Percentiles rank a stretch among this genome's conserved stretches.
phyloP scores from a whole-genome alignment of 2,888 invertebrate genomes.

The Physocephala rufipes region DNA sequence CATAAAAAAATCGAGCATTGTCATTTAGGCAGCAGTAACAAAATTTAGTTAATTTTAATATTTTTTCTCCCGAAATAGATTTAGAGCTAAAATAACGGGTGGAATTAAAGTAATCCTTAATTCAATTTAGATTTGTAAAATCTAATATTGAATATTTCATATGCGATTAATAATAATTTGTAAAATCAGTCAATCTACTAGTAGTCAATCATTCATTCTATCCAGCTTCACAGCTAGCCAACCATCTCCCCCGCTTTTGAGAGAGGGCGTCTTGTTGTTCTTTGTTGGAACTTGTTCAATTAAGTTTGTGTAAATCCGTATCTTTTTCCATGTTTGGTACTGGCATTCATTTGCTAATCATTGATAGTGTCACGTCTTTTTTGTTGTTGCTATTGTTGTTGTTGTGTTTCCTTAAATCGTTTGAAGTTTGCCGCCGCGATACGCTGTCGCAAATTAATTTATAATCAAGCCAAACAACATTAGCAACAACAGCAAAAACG shows the following conservation, averaged over 20 bases:
- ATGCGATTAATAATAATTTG: no score
- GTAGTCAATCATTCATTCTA: background rate
- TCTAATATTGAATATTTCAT: no score
- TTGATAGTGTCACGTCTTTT: background rate
- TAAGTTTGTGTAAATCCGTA: constrained; percentile 1
- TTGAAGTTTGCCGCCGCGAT: constrained; percentile 40
- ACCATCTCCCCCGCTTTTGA: background rate
- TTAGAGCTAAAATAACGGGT: no score
- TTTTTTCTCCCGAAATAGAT: no score
- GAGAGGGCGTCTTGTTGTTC: background rate
- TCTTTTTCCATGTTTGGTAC: constrained; percentile 2
- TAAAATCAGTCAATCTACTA: no score
- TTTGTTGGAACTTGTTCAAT: constrained; percentile 16
- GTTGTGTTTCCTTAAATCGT: constrained; percentile 28
- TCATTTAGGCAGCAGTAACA: no score
- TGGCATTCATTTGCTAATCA: constrained; percentile 12
- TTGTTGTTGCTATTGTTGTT: constrained; percentile 27
- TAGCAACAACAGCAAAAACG: constrained; percentile 25
- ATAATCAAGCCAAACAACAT: constrained; percentile 18
- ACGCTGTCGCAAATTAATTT: constrained; percentile 31
- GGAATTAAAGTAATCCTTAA: no score
- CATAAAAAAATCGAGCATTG: no score
- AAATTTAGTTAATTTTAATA: no score
- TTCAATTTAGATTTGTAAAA: no score
- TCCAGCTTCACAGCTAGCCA: background rate